A percentile compares a stretch with the other conserved stretches of the same genome.
Conservation (phyloP, 2,888 invertebrate species). For the Creontiades dilutus region DNA sequence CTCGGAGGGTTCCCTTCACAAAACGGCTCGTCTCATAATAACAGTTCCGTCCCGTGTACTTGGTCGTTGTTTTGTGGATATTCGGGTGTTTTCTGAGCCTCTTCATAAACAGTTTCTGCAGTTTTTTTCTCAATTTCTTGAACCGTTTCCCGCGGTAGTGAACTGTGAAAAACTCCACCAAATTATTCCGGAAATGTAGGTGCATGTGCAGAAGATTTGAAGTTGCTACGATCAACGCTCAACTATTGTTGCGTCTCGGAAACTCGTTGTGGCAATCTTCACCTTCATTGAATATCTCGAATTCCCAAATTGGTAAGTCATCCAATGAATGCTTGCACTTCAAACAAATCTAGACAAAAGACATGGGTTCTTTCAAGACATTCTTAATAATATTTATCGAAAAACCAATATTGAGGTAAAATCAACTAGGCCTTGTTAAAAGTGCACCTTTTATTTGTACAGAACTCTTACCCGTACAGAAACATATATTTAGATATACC, state of each 20-base stretch:
- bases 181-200: background rate
- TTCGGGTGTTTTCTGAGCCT: conserved; percentile 5
- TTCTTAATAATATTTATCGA: too few species aligned
- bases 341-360: too few species aligned
- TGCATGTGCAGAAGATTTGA: background rate
- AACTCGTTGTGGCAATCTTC: background rate
- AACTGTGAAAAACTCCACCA: background rate
- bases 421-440: too few species aligned
- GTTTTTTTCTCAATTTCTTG: background rate
- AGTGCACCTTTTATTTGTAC: too few species aligned
- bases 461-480: too few species aligned
- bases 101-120: too few species aligned
- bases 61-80: background rate
- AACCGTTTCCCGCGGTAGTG: background rate
- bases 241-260: background rate
- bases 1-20: conserved; percentile 5
- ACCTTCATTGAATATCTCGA: background rate
- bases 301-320: background rate
- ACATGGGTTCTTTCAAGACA: too few species aligned
- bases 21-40: conserved; percentile 12
- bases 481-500: too few species aligned
- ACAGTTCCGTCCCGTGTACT: background rate
- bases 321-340: background rate
- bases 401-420: too few species aligned
- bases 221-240: background rate